Base-by-base conservation (phyloP, 2,113 vertebrate species). In the Semicossyphus pulcher region DNA sequence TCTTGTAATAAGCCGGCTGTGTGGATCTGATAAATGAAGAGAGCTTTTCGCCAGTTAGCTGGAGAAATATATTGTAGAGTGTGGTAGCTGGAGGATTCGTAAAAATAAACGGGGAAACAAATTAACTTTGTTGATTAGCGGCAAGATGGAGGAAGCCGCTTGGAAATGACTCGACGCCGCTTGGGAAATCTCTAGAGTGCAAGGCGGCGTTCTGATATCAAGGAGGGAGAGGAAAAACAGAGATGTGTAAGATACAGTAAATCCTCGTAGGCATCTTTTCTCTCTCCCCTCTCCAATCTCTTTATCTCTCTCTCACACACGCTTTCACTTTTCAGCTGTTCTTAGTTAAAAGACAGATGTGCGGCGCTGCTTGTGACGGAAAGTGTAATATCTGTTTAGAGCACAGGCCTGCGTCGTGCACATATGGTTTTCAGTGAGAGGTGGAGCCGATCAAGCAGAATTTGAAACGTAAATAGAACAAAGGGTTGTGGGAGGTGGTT, bases 71-170 rank as follows among this genome's bases (percentile, higher is more conserved):
- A 81, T 89, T 81, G 81, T 77, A 87, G 75, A 87, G 78, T 64
- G 76, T 37, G 72, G 80, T 62, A 70, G 78, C 86, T 80, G 31
- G 72, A 88, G 76, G 78, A 88, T 81, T 83, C 81, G 68, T 71
- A 78, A 67, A 85, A 42, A 60, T 75, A 89, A 88, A 78, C 51
- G 61, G 76, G 68, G 82, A 86, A 90, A 82, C 81, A 91, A 90
- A 91, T 89, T 86, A 88, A 87, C 86, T 85, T 84, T 89, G 90
- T 84, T 92, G 91, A 93, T 93, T 93, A 92, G 85, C 56, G 23
- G 78, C 60, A 56, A 85, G 87, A 86, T 77, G 78, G 64, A 78
- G 74, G 84, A 85, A 72, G 88, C 83, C 18, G 65, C 76, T 72
- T 87, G 69, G 86, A 85, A 90, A 89, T 75, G 70, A 80, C 54